A percentile compares a stretch with the other conserved stretches of the same genome.
Conservation (phyloP, 2,113 vertebrate species). For the Pollimyrus isidori region DNA sequence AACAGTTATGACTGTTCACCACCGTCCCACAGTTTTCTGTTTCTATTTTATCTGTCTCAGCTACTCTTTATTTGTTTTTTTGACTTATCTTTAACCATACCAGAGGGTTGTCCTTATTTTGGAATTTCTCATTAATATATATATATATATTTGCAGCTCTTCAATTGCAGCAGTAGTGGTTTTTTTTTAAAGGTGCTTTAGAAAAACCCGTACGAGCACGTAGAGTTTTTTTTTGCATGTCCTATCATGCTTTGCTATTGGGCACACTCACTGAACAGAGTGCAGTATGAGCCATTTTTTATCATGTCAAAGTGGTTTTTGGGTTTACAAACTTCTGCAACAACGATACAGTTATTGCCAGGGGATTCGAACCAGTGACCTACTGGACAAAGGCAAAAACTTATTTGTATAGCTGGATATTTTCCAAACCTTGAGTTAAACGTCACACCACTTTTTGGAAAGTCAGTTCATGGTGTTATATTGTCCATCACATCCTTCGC, state of each 20-base stretch:
- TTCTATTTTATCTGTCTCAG: background rate
- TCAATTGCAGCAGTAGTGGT: background rate
- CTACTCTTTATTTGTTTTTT: background rate
- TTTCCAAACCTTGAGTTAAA: background rate
- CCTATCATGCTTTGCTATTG: background rate
- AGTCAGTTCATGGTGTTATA: too few relatives aligned
- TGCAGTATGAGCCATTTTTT: background rate
- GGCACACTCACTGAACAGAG: background rate
- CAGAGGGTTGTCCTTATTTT: background rate
- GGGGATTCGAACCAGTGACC: background rate
- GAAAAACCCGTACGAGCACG: background rate
- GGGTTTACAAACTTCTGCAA: background rate
- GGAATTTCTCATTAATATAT: background rate
- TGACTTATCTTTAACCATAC: background rate
- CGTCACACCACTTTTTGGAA: background rate
- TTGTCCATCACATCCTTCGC: background rate
- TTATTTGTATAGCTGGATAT: background rate
- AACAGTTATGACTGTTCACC: background rate
- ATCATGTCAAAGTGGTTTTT: background rate
- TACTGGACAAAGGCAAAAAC: background rate
- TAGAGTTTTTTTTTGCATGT: background rate
- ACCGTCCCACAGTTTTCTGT: background rate
- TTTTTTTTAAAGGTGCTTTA: too few relatives aligned
- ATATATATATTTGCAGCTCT: background rate
- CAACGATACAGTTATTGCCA: background rate